Evolutionary conservation across 2,797 vertebrate species (phyloP).

Genomic region (Gorsachius magnificus): DNA sequence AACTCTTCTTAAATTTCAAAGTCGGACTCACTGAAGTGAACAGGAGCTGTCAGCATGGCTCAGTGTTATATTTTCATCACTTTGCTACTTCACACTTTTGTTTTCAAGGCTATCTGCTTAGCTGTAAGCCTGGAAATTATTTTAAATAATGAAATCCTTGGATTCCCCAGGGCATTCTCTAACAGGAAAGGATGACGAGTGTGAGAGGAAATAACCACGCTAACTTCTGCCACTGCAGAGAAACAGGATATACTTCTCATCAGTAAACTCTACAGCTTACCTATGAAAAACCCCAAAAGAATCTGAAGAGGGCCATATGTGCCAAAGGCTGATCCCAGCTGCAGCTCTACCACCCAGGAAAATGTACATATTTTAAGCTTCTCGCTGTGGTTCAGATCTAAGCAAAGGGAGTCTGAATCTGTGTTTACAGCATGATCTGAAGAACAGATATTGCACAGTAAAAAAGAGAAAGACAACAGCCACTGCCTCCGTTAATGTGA

Average conservation of each 20-base stretch:
- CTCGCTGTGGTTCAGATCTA: background rate
- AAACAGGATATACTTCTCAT: background rate
- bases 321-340: background rate
- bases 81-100: background rate
- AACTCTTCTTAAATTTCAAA: background rate
- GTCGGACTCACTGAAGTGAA: background rate
- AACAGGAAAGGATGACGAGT: background rate
- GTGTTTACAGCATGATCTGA: background rate
- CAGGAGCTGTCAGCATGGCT: background rate
- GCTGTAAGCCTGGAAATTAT: background rate
- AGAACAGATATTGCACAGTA: background rate
- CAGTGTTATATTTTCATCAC: background rate
- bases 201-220: background rate
- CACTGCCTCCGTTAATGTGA: background rate
- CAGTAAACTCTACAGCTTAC: background rate
- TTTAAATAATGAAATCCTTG: background rate
- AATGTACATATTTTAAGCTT: background rate
- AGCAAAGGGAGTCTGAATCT: background rate
- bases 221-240: background rate
- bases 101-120: conserved; percentile 23
- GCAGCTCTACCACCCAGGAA: background rate
- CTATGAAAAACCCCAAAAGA: background rate
- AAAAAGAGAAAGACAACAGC: background rate
- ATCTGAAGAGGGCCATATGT: background rate
- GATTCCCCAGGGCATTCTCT: background rate